Evolutionary conservation across 2,888 invertebrate genomes (phyloP).

Genomic region (Standfussiana lucernea): DNA sequence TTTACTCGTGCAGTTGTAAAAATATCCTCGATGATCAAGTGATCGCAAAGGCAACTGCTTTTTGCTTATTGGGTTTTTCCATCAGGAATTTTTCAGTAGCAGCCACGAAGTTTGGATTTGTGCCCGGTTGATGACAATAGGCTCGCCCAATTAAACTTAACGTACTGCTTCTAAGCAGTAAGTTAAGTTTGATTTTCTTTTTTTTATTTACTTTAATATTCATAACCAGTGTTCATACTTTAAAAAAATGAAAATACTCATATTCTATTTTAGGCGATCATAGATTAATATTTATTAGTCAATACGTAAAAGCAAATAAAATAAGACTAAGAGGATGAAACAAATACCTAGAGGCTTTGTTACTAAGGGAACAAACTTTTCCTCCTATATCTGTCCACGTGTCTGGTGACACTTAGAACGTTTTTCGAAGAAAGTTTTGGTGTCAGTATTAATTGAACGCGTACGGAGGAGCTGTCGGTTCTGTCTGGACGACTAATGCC

Average conservation of each 20-base stretch:
- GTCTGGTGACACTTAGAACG: conserved; percentile 12
- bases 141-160: background rate
- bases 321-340: background rate
- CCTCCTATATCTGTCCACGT: background rate
- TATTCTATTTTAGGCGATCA: too few relatives aligned
- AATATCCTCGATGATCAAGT: background rate
- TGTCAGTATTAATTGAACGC: conserved; percentile 50
- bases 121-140: background rate
- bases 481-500: conserved; percentile 11
- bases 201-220: too few relatives aligned
- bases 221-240: too few relatives aligned
- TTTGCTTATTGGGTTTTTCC: background rate
- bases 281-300: too few relatives aligned
- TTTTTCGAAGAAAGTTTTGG: conserved; percentile 42
- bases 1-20: background rate
- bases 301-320: background rate
- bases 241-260: too few relatives aligned
- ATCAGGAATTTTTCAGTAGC: background rate
- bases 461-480: conserved; percentile 27
- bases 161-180: too few relatives aligned
- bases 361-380: conserved; percentile 33
- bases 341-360: background rate
- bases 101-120: background rate
- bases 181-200: too few relatives aligned
- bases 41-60: rapidly evolving